Evolutionary conservation across 2,113 vertebrate species (phyloP), one percentile per base, ranked within the genome.

Genomic region (Montifringilla adamsi): DNA sequence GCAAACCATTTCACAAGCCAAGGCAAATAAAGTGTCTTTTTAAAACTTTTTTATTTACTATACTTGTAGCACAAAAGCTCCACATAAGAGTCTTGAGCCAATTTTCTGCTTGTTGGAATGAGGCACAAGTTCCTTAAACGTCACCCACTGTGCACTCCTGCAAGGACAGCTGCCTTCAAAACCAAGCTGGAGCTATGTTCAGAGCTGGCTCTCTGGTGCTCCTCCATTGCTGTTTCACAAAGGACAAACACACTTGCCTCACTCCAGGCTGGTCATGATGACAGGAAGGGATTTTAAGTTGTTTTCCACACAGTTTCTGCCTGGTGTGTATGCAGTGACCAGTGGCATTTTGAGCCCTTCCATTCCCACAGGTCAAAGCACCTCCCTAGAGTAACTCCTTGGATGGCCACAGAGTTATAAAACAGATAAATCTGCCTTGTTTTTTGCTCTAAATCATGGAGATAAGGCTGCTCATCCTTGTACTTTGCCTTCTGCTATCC

Each of bases 401-500:
- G 37, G 24, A 49, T 69, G 53, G 31, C 30, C 68, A 21, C 0
- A 47, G 73, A 59, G 56, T 4, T 66, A 30, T 37, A n/a, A 80
- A 79, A 16, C 31, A 80, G n/a, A 47, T n/a, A 41, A 24, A 78
- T 43, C 13, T 81, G 58, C 81, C n/a, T 79, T 31, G 60, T 66
- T 76, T 58, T 62, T 47, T 3, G 0, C 21, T 62, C 49, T 50
- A 31, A 82, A 72, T 63, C 0, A 0, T 14, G 28, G 53, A 75
- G 62, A 89, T 92, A 82, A 91, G 39, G 44, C 31, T 52, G 41
- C 53, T 87, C 3, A 10, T 94, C 94, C 94, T 94, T 63, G 89
- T 84, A 93, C 95, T 95, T 97, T 95, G 93, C 53, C 46, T 89
- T 72, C 80, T 94, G 83, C 52, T 89, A 23, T 28, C 78, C 77